phyloP scores from a whole-genome alignment of 2,113 vertebrate genomes.

The Limnothrissa miodon region DNA sequence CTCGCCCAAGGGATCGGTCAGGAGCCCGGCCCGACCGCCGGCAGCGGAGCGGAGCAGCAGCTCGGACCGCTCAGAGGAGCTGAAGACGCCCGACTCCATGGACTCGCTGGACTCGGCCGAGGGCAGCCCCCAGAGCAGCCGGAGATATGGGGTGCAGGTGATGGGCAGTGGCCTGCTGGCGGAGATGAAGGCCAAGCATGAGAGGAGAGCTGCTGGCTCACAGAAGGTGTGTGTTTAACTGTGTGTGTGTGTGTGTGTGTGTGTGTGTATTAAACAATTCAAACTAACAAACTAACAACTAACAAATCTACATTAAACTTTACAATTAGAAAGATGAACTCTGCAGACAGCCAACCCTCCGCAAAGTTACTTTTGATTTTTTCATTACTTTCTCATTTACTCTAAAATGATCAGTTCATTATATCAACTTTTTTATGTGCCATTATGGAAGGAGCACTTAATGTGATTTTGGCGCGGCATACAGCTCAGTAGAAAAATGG shows the following conservation, averaged over 20 bases:
- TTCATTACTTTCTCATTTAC: too few relatives aligned
- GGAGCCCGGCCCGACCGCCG: conserved; percentile 67
- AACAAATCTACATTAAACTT: too few relatives aligned
- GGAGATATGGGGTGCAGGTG: conserved; percentile 86
- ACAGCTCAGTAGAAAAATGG: neutral
- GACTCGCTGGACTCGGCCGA: conserved; percentile 77
- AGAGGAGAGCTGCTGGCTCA: conserved; percentile 78
- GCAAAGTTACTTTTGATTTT: too few relatives aligned
- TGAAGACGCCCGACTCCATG: conserved; percentile 81
- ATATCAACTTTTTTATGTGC: neutral
- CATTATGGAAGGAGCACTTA: neutral
- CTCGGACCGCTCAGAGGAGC: conserved; percentile 80
- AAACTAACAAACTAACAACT: too few relatives aligned
- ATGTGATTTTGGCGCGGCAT: neutral
- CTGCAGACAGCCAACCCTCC: too few relatives aligned
- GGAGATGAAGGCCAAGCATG: conserved; percentile 98
- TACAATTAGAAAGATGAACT: too few relatives aligned
- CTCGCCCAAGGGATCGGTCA: conserved; percentile 72
- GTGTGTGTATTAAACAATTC: neutral
- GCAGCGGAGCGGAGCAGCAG: conserved; percentile 73
- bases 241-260: conserved; percentile 5
- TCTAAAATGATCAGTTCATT: too few relatives aligned
- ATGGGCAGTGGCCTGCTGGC: conserved; percentile 92
- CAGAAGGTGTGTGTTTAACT: conserved; percentile 78
- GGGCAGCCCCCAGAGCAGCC: conserved; percentile 84